Evolutionary conservation across 2,797 vertebrate species (phyloP), one percentile per base, ranked within the genome.

Genomic region (Ataeniobius toweri): DNA sequence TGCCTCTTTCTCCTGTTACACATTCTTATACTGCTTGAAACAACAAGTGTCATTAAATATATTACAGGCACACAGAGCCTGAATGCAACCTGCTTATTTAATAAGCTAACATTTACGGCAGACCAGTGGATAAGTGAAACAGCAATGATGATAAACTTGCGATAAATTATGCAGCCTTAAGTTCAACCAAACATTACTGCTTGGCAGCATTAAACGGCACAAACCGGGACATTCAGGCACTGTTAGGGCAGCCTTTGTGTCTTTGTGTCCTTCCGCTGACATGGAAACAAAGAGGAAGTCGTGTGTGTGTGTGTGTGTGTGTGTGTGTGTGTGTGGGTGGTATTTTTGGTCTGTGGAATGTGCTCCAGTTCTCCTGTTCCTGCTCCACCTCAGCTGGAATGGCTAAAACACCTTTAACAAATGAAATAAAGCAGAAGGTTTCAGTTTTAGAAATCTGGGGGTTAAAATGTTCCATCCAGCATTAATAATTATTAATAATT

Each of bases 271-370:
- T 89, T 89, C 89, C 88, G 84, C 75, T 81, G 65, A 78, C 55
- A 68, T 69, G 53, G 76, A 80, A 81, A 84, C 76, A 73, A 61
- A 83, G 74, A 87, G 82, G 86, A 86, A 86, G 84, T 89, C 70
- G 56, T 26, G 65, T 72, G 71, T 65, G 36, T 55, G 53, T 24
- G 53, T n/a, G 24, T 72, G 71, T 65, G 36, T 55, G 53, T 24
- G 53, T n/a, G 24, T 82, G 68, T 76, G 74, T 70, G 12, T 50
- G 48, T 28, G 56, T 28, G 51, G 12, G 36, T 22, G 80, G 16
- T 89, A 86, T 89, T 92, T 90, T 85, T 78, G 85, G 81, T 77
- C 84, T 78, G 76, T 77, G 88, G 90, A 91, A 89, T 92, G 88
- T 75, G 81, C 72, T 88, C 84, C 77, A 76, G 56, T 79, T 63